A percentile compares a stretch with the other conserved stretches of the same genome.
These are phyloP conservation scores for Agrotis exclamationis DNA, from an alignment of 2,888 invertebrate species.

Conservation along the genomic window DNA sequence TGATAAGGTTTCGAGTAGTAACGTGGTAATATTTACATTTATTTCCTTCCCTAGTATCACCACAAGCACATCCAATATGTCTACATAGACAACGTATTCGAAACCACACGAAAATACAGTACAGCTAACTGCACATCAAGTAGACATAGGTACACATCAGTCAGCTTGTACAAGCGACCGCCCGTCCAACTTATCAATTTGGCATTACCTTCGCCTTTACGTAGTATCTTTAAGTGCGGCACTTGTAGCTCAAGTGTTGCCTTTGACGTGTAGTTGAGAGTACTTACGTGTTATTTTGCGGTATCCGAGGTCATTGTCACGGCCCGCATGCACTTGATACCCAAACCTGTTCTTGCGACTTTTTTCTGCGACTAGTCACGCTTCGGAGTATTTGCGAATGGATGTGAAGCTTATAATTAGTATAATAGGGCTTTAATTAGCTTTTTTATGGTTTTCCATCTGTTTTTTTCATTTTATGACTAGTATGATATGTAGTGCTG, in stretches of 20 bases:
- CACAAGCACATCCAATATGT: not conserved
- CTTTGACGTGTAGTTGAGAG: conserved; percentile 2
- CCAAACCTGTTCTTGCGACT: conserved; percentile 61
- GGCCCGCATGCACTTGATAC: conserved; percentile 61
- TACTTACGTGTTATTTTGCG: conserved; percentile 48
- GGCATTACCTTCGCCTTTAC: not conserved
- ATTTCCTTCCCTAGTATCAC: not conserved
- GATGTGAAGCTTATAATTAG: conserved; percentile 7
- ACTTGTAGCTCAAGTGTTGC: conserved; percentile 8
- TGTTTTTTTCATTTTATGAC: not conserved
- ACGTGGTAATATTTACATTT: not conserved
- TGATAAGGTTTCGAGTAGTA: not conserved
- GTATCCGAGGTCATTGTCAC: conserved; percentile 63
- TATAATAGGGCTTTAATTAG: conserved; percentile 5
- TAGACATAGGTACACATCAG: conserved; percentile 28
- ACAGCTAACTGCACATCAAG: conserved; percentile 37
- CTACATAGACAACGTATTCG: not conserved
- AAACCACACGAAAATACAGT: conserved; percentile 29
- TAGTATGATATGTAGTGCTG: not conserved
- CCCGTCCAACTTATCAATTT: not conserved
- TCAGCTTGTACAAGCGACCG: conserved; percentile 14
- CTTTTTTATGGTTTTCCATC: not conserved
- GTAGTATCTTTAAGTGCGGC: not conserved
- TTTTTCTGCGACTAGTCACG: conserved; percentile 51
- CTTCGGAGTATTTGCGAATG: conserved; percentile 12